Conservation (phyloP, 2,113 vertebrate species). For the Pandion haliaetus region DNA sequence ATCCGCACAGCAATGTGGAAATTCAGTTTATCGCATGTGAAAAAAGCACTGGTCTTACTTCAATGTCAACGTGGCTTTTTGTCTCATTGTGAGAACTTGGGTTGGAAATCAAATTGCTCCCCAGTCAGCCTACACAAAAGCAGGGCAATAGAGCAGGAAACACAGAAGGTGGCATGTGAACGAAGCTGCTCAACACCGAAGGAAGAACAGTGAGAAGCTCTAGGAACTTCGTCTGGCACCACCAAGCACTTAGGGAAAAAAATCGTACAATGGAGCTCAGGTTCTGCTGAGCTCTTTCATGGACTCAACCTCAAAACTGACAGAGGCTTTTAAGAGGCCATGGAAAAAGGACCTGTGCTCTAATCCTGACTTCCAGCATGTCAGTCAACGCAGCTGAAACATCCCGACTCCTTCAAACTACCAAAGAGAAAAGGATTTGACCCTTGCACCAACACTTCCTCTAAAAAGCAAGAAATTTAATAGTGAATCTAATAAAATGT, state of each 20-base stretch:
- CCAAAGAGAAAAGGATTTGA: not conserved
- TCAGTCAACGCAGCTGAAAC: not conserved
- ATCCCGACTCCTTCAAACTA: not conserved
- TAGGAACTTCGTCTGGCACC: not conserved
- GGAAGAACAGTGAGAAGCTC: not conserved
- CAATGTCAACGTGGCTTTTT: not conserved
- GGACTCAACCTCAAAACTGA: not conserved
- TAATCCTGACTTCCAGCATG: not conserved
- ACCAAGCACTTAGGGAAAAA: not conserved
- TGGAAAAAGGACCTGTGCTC: not conserved
- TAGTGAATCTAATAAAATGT: not conserved
- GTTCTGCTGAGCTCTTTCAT: not conserved
- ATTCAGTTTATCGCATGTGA: not conserved
- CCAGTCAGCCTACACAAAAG: not conserved
- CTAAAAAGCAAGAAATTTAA: not conserved
- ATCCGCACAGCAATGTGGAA: not conserved
- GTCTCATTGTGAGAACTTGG: not conserved
- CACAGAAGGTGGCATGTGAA: not conserved
- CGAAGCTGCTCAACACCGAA: not conserved
- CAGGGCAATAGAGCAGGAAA: not conserved
- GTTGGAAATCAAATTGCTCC: not conserved
- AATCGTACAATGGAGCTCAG: not conserved
- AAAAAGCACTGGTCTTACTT: not conserved
- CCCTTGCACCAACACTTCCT: not conserved
- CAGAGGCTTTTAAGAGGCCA: not conserved